Base-by-base conservation (phyloP, 2,888 invertebrate species). In the Holacanthella duospinosa region DNA sequence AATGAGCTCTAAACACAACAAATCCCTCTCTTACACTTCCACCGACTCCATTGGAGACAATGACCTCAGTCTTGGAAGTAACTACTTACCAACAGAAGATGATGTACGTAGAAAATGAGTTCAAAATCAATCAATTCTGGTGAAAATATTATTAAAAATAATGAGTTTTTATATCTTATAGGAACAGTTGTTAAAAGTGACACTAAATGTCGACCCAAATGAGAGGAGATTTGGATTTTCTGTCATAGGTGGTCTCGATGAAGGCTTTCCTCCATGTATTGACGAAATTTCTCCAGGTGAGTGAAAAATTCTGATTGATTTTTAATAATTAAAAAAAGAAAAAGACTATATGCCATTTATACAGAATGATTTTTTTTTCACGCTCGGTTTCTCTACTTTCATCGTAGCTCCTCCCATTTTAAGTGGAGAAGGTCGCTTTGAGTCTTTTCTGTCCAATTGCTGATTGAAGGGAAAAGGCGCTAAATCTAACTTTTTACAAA, bases 171-270 rank as follows among this genome's bases (percentile, higher is more conserved):
- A 6, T 55, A 6, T 21, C 25, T 12, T 27, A 55, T 27, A 72
- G 71, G 68, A 69, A 53, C 61, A 66, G 54, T 61, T 71, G 43
- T 36, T 71, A 4, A 43, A 72, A 66, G 70, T 75, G 64, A 58
- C 71, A 67, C 74, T 77, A 16, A 70, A 72, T 1, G 69, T 78
- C 65, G 73, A 73, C 16, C 69, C 71, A 29, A 69, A 71, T 26
- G 77, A 79, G 60, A 74, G 73, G 29, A 70, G 78, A 19, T 79
- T 78, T 68, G 79, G 79, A 53, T 79, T 79, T 67, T 78, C 78
- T 16, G 77, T 79, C 0, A 75, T 77, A 63, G 79, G 79, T 2
- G 79, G 79, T 0, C 60, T 71, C 26, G 78, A 78, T 64, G 78
- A 79, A 71, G 77, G 77, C 27, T 77, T 77, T 61, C 70, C 74